These are phyloP conservation scores for Irena cyanogastra DNA, from an alignment of 2,113 vertebrate species.

Conservation along the genomic window DNA sequence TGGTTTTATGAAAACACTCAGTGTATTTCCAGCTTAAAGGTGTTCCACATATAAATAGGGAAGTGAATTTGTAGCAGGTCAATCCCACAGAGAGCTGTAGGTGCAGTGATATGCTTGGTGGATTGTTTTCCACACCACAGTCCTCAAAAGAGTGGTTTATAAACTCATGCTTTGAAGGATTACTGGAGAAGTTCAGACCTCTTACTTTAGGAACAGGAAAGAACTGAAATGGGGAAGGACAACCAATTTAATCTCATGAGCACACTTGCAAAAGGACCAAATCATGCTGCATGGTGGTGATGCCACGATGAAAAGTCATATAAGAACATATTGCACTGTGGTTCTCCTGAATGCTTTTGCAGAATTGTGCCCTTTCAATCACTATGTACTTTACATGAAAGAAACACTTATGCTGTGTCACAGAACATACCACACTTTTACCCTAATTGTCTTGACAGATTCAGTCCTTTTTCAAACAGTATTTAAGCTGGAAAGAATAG, in stretches of 20 bases:
- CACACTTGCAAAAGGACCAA: background rate
- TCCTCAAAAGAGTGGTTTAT: background rate
- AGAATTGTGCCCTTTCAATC: background rate
- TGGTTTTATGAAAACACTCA: background rate
- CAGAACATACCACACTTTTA: background rate
- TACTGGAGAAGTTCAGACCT: background rate
- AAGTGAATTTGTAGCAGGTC: background rate
- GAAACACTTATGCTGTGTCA: fast-evolving
- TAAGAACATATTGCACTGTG: background rate
- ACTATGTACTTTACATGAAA: background rate
- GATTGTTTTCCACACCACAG: background rate
- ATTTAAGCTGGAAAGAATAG: background rate
- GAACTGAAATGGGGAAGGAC: background rate
- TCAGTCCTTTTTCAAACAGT: background rate
- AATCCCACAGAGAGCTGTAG: background rate
- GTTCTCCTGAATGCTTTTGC: background rate
- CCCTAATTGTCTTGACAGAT: background rate
- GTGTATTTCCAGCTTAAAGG: background rate
- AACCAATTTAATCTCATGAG: background rate
- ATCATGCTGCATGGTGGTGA: background rate
- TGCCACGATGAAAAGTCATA: background rate
- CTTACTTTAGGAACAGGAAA: background rate
- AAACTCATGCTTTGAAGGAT: background rate
- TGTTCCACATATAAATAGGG: background rate
- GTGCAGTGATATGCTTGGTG: background rate